Evolutionary conservation across 1,140 invertebrate species (phyloP), one percentile per base, ranked within the genome.

Genomic region (Drosophila nigromelanica): DNA sequence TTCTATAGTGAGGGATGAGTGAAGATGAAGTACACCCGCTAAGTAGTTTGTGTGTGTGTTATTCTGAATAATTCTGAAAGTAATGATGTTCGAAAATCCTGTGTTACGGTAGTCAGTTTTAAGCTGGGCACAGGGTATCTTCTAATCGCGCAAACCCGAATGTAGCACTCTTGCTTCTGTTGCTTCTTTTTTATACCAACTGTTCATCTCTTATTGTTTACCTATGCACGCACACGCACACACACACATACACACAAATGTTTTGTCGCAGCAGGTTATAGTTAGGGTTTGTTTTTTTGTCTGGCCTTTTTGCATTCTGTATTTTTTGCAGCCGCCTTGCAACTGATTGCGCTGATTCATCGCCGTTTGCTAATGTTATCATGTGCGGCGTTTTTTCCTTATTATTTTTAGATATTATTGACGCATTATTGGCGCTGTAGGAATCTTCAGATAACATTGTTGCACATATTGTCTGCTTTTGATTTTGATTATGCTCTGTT

Each of bases 321-420:
- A 35, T 51, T 50, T 24, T 52, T 58, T 67, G 55, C 40, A 60
- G 48, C 27, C 42, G 54, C 54, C 45, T 45, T 74, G 55, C 64
- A 74, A 52, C 42, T 64, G 63, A 18, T 75, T 75, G 33, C 69
- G 79, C 82, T 78, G 79, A 89, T 79, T 79, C 82, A 89, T 78
- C 56, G 48, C 15, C 47, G 55, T 62, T 61, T 68, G 54, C 56
- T 73, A 55, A 68, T 78, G 73, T 80, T 58, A 73, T 80, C 77
- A 86, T 74, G 43, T 55, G 76, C 40, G 52, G 7, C 58, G 71
- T 62, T 35, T 8, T 35, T 35, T 33, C 7, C 0, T 21, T 58
- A 58, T 63, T 74, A 70, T 70, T 74, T 70, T 69, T 74, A 62
- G 66, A 30, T 42, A 55, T 7, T 30, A 8, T 60, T 55, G 21